These are phyloP conservation scores for Ferdinandea cuprea DNA, from an alignment of 2,888 invertebrate species.

Conservation along the genomic window DNA sequence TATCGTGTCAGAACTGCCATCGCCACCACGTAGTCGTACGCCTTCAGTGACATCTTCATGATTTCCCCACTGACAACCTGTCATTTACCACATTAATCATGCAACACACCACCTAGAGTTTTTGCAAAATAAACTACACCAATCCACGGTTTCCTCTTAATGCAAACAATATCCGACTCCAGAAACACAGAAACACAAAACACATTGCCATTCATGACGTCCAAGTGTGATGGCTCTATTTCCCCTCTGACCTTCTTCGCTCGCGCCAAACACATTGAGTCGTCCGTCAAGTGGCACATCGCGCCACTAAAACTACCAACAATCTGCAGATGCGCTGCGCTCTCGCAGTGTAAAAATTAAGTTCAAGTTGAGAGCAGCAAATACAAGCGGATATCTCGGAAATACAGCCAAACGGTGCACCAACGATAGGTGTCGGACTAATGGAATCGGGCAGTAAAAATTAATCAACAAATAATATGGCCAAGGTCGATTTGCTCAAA, in stretches of 20 bases:
- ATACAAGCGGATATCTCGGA: slow-evolving; percentile 17
- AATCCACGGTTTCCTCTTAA: background rate
- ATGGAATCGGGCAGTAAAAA: slow-evolving; percentile 25
- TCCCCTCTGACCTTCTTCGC: slow-evolving; percentile 22
- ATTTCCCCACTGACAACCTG: background rate
- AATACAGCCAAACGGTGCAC: background rate
- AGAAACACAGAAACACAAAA: background rate
- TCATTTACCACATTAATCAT: too few species aligned
- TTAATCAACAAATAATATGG: slow-evolving; percentile 35
- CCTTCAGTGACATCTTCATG: too few species aligned
- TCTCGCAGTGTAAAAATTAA: background rate
- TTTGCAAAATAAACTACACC: background rate
- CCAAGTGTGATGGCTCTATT: slow-evolving; percentile 12
- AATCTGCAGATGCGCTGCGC: slow-evolving; percentile 27
- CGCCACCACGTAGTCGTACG: too few species aligned
- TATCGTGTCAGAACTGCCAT: too few species aligned
- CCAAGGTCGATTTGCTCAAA: slow-evolving; percentile 36
- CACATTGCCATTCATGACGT: slow-evolving; percentile 1
- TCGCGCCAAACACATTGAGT: background rate
- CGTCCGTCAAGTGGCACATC: slow-evolving; percentile 25
- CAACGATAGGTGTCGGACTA: slow-evolving; percentile 6
- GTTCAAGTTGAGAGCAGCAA: slow-evolving; percentile 44
- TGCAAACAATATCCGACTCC: background rate
- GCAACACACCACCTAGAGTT: slow-evolving; percentile 1
- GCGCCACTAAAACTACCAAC: slow-evolving; percentile 20